Evolutionary conservation across 2,113 vertebrate genomes (phyloP).

Genomic region (Corythaixoides concolor): DNA sequence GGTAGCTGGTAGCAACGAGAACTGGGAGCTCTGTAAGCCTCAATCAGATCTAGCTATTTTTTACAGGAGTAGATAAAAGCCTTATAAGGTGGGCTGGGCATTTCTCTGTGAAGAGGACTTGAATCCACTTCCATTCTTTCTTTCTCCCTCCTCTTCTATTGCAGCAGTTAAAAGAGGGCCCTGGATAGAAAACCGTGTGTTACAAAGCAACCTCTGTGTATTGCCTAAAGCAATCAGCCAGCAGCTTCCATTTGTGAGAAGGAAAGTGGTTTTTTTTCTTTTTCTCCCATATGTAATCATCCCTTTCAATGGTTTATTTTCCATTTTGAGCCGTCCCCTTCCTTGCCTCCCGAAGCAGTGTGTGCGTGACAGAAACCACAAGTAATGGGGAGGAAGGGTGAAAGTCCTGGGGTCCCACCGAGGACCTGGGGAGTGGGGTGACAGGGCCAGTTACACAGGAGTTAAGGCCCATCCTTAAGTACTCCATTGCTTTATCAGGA

Average conservation of each 20-base stretch:
- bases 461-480: neutral
- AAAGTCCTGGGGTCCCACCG: neutral
- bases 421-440: neutral
- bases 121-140: conserved; percentile 25
- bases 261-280: conserved; percentile 22
- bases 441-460: neutral
- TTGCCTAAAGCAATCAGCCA: conserved; percentile 51
- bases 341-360: neutral
- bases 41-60: conserved; percentile 1
- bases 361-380: neutral
- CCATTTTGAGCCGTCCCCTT: neutral
- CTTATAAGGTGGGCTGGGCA: neutral
- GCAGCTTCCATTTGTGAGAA: conserved; percentile 13
- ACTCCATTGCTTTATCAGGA: neutral
- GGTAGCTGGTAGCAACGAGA: neutral
- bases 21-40: neutral
- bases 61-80: neutral
- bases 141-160: conserved; percentile 14
- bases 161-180: conserved; percentile 41
- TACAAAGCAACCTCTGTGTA: conserved; percentile 34
- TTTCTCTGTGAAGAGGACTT: conserved; percentile 11
- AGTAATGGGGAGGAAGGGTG: neutral
- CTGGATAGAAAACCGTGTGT: conserved; percentile 7
- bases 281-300: neutral
- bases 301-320: conserved; percentile 1